Conservation (phyloP, 2,113 vertebrate genomes). For the Gnathonemus longibarbis region DNA sequence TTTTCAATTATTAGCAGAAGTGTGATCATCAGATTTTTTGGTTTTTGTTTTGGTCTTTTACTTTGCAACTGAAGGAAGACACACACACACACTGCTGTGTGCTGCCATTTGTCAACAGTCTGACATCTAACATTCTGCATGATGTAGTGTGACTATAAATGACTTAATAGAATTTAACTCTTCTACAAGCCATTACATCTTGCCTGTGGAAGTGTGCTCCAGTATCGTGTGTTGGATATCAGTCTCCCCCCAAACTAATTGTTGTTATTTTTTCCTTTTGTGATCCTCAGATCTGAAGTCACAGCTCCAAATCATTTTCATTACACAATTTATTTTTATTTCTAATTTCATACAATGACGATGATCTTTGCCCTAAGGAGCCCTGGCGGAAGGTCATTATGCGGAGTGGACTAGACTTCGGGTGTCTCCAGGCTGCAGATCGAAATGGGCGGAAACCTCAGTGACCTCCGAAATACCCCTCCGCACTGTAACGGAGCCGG, state of each 20-base stretch:
- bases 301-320: neutral
- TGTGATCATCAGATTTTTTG: neutral
- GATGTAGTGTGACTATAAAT: neutral
- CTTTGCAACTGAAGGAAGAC: neutral
- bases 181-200: conserved; percentile 41
- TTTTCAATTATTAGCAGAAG: neutral
- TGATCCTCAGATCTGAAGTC: conserved; percentile 20
- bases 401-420: neutral
- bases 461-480: neutral
- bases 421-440: conserved; percentile 5
- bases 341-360: neutral
- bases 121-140: neutral
- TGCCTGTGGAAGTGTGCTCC: conserved; percentile 31
- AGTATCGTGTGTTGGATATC: conserved; percentile 45
- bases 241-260: conserved; percentile 32
- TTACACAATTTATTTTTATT: neutral
- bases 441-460: neutral
- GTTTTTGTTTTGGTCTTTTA: neutral
- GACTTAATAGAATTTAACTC: conserved; percentile 24
- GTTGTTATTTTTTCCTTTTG: conserved; percentile 30
- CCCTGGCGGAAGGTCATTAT: conserved; percentile 5
- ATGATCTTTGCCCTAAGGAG: neutral
- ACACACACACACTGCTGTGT: neutral
- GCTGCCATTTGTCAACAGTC: neutral
- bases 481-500: neutral